A percentile compares a stretch with the other conserved stretches of the same genome.
Evolutionary conservation across 2,113 vertebrate genomes (phyloP).

Genomic region (Neotoma lepida): DNA sequence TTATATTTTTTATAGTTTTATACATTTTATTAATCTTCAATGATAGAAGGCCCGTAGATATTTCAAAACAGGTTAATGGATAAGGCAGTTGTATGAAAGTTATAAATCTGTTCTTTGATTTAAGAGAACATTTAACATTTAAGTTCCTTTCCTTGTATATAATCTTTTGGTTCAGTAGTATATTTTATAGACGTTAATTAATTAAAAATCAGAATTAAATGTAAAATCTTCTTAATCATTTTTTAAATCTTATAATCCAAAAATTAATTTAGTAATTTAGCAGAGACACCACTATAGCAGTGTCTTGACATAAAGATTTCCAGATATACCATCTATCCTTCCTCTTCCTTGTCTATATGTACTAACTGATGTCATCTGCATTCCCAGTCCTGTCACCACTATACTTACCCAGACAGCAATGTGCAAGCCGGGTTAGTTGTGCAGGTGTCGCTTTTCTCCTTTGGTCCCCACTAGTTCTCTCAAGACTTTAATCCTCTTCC

Average conservation of each 20-base stretch:
- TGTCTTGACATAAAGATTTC: constrained; percentile 10
- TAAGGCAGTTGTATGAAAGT: constrained; percentile 51
- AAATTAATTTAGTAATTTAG: constrained; percentile 49
- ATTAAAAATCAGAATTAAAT: constrained; percentile 54
- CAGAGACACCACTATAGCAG: not conserved
- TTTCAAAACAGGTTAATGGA: constrained; percentile 35
- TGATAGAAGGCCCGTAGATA: constrained; percentile 33
- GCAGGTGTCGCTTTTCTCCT: not conserved
- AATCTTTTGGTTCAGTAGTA: not conserved
- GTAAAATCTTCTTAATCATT: constrained; percentile 30
- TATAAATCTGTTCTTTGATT: constrained; percentile 44
- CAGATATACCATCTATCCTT: not conserved
- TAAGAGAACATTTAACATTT: too few relatives aligned
- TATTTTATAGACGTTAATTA: constrained; percentile 51
- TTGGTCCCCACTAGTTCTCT: not conserved
- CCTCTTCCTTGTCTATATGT: not conserved
- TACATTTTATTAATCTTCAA: constrained; percentile 52
- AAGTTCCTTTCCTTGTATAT: not conserved
- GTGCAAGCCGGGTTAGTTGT: not conserved
- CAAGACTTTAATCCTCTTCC: not conserved
- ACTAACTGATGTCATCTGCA: not conserved
- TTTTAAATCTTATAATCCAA: constrained; percentile 40
- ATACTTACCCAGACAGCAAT: not conserved
- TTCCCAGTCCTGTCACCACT: not conserved
- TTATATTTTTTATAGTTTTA: constrained; percentile 42